Evolutionary conservation across 1,140 invertebrate species (phyloP).

Genomic region (Tetranychus urticae): DNA sequence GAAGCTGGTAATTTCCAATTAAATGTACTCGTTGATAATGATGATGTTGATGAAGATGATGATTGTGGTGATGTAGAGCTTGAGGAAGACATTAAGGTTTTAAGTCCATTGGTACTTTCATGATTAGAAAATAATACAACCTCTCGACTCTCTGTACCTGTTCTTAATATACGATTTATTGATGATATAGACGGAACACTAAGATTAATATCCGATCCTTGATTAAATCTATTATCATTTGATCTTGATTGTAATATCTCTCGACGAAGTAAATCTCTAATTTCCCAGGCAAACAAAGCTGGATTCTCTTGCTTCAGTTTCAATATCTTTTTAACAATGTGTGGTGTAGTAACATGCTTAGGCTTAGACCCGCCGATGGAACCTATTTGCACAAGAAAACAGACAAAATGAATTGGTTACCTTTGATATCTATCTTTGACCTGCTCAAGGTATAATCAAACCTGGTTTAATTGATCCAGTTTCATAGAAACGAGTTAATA

Average conservation of each 20-base stretch:
- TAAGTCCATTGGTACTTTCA: background rate
- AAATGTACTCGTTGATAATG: background rate
- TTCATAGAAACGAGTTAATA: slow-evolving; percentile 84
- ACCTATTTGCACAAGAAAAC: slow-evolving; percentile 16
- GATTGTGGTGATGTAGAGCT: background rate
- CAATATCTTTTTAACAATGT: slow-evolving; percentile 71
- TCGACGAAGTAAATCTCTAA: slow-evolving; percentile 53
- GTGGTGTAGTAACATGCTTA: slow-evolving; percentile 78
- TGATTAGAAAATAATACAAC: background rate
- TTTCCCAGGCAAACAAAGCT: slow-evolving; percentile 79
- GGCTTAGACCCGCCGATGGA: slow-evolving; percentile 71
- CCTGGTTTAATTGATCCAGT: slow-evolving; percentile 69
- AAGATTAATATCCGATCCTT: background rate
- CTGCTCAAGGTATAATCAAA: background rate
- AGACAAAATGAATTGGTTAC: too few species aligned
- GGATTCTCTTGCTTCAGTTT: slow-evolving; percentile 73
- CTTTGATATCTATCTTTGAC: too few species aligned
- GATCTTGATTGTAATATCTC: slow-evolving; percentile 3
- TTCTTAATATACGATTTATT: slow-evolving; percentile 7
- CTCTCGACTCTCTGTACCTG: background rate
- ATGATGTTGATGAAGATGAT: background rate
- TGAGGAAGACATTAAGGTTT: background rate
- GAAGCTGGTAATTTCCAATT: background rate
- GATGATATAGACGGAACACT: slow-evolving; percentile 7
- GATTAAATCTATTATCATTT: background rate